phyloP scores from a whole-genome alignment of 2,113 vertebrate genomes.

The Mystacornis crossleyi region DNA sequence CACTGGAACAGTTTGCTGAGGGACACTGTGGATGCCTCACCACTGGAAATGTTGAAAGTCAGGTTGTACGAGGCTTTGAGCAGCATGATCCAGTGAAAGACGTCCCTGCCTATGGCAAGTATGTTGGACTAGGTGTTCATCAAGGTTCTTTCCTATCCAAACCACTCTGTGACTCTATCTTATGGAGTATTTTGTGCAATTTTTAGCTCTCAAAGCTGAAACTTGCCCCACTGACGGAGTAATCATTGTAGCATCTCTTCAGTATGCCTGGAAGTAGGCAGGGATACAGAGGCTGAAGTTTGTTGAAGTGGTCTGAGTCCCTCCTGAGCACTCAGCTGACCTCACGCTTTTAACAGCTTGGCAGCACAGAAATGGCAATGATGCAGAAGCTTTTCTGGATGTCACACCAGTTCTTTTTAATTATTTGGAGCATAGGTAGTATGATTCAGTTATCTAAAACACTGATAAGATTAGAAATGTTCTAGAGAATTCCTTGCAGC shows the following conservation, averaged over 20 bases:
- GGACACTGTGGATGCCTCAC: not conserved
- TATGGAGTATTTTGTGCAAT: not conserved
- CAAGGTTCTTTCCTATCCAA: not conserved
- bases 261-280: accelerated
- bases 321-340: not conserved
- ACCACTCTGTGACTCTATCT: not conserved
- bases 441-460: not conserved
- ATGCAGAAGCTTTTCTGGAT: not conserved
- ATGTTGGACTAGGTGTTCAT: not conserved
- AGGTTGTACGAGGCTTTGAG: not conserved
- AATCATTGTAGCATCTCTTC: not conserved
- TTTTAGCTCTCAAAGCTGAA: not conserved
- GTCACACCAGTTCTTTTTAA: not conserved
- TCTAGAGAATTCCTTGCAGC: not conserved
- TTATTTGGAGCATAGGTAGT: not conserved
- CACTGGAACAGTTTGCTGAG: not conserved
- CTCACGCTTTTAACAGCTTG: not conserved
- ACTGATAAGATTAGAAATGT: not conserved
- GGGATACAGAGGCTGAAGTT: not conserved
- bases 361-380: not conserved
- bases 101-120: no score
- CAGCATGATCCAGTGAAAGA: not conserved
- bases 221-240: not conserved
- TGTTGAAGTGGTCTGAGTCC: not conserved
- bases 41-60: not conserved